Conservation (phyloP, 2,888 invertebrate genomes). For the Chrysolina americana region DNA sequence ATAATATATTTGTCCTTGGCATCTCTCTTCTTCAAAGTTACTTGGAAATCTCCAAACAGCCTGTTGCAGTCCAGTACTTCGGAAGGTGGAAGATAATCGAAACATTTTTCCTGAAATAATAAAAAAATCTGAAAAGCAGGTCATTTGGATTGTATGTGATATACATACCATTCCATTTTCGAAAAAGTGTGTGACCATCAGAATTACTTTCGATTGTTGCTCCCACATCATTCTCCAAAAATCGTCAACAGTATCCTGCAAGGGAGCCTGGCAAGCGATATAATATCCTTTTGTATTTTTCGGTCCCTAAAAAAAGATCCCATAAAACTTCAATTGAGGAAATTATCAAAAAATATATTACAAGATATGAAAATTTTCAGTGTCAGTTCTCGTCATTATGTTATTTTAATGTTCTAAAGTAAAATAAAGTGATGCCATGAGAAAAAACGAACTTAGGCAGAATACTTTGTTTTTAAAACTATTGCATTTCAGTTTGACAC, state of each 20-base stretch:
- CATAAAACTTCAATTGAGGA: slow-evolving; percentile 1
- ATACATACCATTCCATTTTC: slow-evolving; percentile 86
- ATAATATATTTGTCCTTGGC: slow-evolving; percentile 93
- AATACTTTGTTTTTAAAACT: too few relatives aligned
- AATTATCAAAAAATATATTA: not conserved
- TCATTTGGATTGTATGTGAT: not conserved
- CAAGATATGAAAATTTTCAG: too few relatives aligned
- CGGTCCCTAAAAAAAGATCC: slow-evolving; percentile 78
- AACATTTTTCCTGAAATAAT: slow-evolving; percentile 84
- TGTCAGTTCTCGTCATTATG: too few relatives aligned
- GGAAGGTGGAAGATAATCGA: slow-evolving; percentile 92
- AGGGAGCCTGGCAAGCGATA: slow-evolving; percentile 93
- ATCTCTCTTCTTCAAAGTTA: slow-evolving; percentile 90
- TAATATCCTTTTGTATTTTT: slow-evolving; percentile 88
- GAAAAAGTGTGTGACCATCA: slow-evolving; percentile 92
- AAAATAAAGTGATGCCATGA: too few relatives aligned
- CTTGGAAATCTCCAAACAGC: slow-evolving; percentile 89
- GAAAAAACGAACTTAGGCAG: too few relatives aligned
- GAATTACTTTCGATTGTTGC: slow-evolving; percentile 88
- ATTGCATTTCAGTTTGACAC: too few relatives aligned
- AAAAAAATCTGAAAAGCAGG: not conserved
- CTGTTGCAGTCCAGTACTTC: slow-evolving; percentile 92
- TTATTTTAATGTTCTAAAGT: too few relatives aligned
- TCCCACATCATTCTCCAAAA: slow-evolving; percentile 99
- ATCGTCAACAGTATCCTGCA: slow-evolving; percentile 87